Evolutionary conservation across 2,113 vertebrate genomes (phyloP).

Genomic region (Pantherophis guttatus): DNA sequence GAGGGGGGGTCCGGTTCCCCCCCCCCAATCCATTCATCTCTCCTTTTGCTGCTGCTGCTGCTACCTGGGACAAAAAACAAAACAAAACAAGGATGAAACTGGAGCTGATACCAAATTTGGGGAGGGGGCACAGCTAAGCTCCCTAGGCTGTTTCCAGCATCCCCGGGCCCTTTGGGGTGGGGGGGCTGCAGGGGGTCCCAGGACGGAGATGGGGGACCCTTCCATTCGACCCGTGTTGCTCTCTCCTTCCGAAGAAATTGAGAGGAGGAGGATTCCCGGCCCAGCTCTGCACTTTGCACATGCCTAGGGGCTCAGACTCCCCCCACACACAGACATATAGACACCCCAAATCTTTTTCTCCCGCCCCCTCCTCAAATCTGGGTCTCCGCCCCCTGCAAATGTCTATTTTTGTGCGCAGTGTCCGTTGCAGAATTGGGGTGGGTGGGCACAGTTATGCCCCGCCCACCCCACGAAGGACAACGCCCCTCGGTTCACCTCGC

Average conservation of each 20-base stretch:
- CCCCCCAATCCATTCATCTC: neutral
- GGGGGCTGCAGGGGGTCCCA: neutral
- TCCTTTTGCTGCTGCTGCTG: neutral
- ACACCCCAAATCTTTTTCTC: too few relatives aligned
- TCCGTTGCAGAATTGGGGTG: neutral
- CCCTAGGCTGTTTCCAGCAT: neutral
- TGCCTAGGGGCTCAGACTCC: neutral
- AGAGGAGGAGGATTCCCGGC: neutral
- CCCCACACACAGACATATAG: neutral
- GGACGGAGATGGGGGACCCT: neutral
- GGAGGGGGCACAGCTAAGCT: too few relatives aligned
- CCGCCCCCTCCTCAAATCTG: too few relatives aligned
- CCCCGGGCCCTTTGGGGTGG: neutral
- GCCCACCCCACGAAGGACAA: neutral
- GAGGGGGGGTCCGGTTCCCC: neutral
- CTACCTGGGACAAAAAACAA: neutral
- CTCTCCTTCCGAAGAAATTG: neutral
- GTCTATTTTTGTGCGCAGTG: neutral
- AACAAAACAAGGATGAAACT: neutral
- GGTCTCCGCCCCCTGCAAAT: neutral
- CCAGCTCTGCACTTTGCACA: neutral
- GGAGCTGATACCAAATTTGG: neutral
- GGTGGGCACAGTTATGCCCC: neutral
- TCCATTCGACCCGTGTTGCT: neutral
- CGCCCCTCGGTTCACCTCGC: too few relatives aligned